phyloP scores from a whole-genome alignment of 2,888 invertebrate genomes.

The Brenthis daphne region DNA sequence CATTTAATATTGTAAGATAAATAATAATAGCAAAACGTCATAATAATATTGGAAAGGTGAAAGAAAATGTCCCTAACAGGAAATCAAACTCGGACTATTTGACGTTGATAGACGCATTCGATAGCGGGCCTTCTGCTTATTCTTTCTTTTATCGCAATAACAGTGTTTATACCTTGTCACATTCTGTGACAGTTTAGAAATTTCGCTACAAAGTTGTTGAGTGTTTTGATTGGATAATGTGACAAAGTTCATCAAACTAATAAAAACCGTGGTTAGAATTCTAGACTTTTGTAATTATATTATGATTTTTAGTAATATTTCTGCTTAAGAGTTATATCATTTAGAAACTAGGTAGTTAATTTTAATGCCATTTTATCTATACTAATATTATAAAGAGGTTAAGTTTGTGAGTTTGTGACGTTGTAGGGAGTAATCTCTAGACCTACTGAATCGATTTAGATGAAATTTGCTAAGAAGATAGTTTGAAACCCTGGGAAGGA shows the following conservation, averaged over 20 bases:
- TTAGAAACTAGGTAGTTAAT: too few relatives aligned
- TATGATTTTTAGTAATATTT: too few relatives aligned
- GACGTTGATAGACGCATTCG: background rate
- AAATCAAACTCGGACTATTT: background rate
- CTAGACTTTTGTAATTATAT: too few relatives aligned
- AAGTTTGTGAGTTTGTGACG: too few relatives aligned
- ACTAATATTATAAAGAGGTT: too few relatives aligned
- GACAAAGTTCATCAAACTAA: constrained; percentile 7
- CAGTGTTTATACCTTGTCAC: constrained; percentile 11
- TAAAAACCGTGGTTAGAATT: too few relatives aligned
- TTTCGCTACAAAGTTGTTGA: constrained; percentile 10
- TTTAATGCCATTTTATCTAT: too few relatives aligned
- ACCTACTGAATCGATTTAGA: too few relatives aligned
- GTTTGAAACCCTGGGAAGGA: too few relatives aligned
- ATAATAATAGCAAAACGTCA: background rate
- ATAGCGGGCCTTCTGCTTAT: background rate
- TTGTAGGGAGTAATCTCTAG: too few relatives aligned
- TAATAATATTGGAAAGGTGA: background rate
- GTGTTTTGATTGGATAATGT: constrained; percentile 7
- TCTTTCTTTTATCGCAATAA: background rate
- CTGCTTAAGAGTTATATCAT: too few relatives aligned
- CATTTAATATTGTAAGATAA: background rate
- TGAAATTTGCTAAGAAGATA: too few relatives aligned
- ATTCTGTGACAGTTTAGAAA: constrained; percentile 5
- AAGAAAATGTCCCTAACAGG: background rate